Conservation (phyloP, 1,140 invertebrate species). For the Thaumetopoea pityocampa region DNA sequence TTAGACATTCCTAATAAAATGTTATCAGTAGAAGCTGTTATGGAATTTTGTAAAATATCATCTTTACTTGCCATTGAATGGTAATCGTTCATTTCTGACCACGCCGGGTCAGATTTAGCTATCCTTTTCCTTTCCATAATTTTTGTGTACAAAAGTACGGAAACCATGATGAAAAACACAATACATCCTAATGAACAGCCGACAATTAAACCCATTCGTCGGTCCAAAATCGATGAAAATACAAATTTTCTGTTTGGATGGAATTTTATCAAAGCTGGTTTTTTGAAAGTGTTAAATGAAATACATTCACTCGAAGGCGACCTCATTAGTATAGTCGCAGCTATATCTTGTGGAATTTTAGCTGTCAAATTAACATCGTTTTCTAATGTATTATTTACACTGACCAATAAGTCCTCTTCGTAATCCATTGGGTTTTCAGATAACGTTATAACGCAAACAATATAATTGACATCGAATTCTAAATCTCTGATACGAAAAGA, state of each 20-base stretch:
- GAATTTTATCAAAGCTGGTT: conserved; percentile 35
- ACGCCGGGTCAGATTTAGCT: conserved; percentile 64
- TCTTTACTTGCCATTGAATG: conserved; percentile 70
- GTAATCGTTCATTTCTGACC: conserved; percentile 69
- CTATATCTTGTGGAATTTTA: conserved; percentile 46
- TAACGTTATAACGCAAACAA: conserved; percentile 54
- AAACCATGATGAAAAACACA: conserved; percentile 69
- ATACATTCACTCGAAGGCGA: conserved; percentile 61
- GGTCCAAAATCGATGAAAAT: conserved; percentile 53
- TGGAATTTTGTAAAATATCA: conserved; percentile 62
- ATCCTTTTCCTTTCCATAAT: conserved; percentile 68
- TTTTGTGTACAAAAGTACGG: conserved; percentile 65
- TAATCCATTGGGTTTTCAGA: conserved; percentile 42
- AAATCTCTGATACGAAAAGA: conserved; percentile 49
- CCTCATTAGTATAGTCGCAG: conserved; percentile 46
- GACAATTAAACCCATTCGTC: conserved; percentile 63
- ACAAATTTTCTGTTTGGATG: conserved; percentile 48
- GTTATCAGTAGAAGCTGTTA: conserved; percentile 65
- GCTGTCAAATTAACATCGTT: conserved; percentile 35
- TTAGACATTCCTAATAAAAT: conserved; percentile 66
- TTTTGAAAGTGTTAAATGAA: conserved; percentile 56
- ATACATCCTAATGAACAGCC: conserved; percentile 63
- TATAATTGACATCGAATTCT: conserved; percentile 48
- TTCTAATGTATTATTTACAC: conserved; percentile 36
- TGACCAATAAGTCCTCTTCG: conserved; percentile 30